Evolutionary conservation across 2,113 vertebrate species (phyloP).

Genomic region (Hemichromis elongatus): DNA sequence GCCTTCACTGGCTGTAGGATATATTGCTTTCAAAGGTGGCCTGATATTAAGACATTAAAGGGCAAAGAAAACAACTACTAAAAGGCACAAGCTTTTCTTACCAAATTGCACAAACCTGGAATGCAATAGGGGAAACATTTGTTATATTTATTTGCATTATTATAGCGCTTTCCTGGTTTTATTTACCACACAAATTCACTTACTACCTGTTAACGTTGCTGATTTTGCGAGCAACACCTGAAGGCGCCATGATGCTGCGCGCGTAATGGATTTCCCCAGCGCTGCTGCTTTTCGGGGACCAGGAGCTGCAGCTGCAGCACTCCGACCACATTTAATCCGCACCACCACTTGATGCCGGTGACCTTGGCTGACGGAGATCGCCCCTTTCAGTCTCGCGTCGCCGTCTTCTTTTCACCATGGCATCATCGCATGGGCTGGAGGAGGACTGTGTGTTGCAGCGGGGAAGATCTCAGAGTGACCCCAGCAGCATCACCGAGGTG

Average conservation of each 20-base stretch:
- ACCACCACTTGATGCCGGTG: conserved; percentile 62
- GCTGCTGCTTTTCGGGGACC: conserved; percentile 39
- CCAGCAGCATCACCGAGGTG: conserved; percentile 84
- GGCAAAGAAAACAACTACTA: not conserved
- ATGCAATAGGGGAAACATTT: not conserved
- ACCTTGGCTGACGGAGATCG: conserved; percentile 68
- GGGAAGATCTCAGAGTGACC: conserved; percentile 91
- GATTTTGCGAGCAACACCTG: conserved; percentile 18
- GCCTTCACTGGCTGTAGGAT: not conserved
- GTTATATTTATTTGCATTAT: not conserved
- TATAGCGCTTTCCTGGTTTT: not conserved
- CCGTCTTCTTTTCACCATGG: conserved; percentile 73
- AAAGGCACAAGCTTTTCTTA: not conserved
- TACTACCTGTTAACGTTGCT: not conserved
- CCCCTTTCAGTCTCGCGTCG: conserved; percentile 39
- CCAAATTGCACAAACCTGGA: not conserved
- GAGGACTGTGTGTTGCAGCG: conserved; percentile 82
- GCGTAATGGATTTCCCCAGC: conserved; percentile 61
- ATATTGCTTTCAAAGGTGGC: not conserved
- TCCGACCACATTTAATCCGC: conserved; percentile 42
- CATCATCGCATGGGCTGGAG: conserved; percentile 78
- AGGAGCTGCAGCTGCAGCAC: conserved; percentile 54
- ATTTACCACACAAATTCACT: not conserved
- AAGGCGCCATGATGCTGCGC: conserved; percentile 50
- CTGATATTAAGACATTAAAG: rapidly evolving